These are phyloP conservation scores for Pangasius macronema DNA, from an alignment of 2,797 vertebrate genomes.

Conservation along the genomic window DNA sequence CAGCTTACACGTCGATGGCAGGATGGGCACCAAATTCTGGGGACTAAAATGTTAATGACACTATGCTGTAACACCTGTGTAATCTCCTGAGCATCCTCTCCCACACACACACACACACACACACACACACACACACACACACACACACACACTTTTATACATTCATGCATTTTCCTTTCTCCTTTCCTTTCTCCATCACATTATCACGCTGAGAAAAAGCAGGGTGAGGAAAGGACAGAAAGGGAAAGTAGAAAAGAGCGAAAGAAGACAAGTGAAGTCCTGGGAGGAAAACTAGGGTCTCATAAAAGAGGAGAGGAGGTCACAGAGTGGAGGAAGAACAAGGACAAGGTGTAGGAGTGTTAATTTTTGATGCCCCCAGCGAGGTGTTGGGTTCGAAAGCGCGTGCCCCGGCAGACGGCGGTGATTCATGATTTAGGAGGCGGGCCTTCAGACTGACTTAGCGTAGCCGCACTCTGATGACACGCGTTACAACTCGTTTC, in stretches of 20 bases:
- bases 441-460: conserved; percentile 71
- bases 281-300: conserved; percentile 37
- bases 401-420: conserved; percentile 60
- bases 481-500: conserved; percentile 80
- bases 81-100: conserved; percentile 47
- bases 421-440: conserved; percentile 81
- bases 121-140: conserved; percentile 11
- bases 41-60: conserved; percentile 60
- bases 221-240: conserved; percentile 21
- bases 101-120: conserved; percentile 9
- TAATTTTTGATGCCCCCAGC: conserved; percentile 77
- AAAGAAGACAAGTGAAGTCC: conserved; percentile 8
- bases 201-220: conserved; percentile 2
- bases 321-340: conserved; percentile 34
- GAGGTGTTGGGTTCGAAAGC: conserved; percentile 43
- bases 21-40: conserved; percentile 33
- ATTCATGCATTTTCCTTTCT: conserved; percentile 31
- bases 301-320: conserved; percentile 37
- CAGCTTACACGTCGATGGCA: conserved; percentile 34
- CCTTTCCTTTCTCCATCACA: conserved; percentile 12
- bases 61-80: conserved; percentile 54
- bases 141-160: conserved; percentile 26
- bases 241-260: not conserved
- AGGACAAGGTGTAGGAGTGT: conserved; percentile 50
- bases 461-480: conserved; percentile 66